Base-by-base conservation (phyloP, 2,113 vertebrate species). In the Dipodomys ordii region DNA sequence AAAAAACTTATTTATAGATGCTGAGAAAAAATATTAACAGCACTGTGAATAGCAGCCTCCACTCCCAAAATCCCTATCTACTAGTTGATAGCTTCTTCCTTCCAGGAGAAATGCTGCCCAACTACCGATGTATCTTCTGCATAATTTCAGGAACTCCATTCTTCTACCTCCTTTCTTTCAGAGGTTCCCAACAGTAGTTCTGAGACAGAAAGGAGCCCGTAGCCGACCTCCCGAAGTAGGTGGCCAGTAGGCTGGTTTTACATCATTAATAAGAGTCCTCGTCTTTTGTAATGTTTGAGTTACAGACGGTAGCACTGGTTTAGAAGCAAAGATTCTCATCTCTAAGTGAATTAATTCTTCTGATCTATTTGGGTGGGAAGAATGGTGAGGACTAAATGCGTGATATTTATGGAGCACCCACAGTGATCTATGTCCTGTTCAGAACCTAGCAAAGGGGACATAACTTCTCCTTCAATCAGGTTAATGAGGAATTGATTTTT, bases 401-500 rank as follows among this genome's bases (percentile, higher is more conserved):
- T 96, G 65, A 90, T 94, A 94, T 96, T 96, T 95, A 95, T 95
- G 25, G 74, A 95, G 87, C 88, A 88, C 73, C 89, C 76, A 23
- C 60, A 79, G 13, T 94, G 87, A 94, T 96, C 96, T 96, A 94
- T 91, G 89, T 91, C 84, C 87, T 90, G 35, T 71, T 94, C 87
- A 90, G 81, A 96, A 91, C 83, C 78, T 3, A 90, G 87, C 60
- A 92, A 81, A 94, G 74, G 84, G 91, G 81, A 87, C 64, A 91
- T 93, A 88, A 97, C 93, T 96, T 94, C 88, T 95, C 90, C 83
- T 96, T 95, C 95, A 97, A 97, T 97, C 95, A 93, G 80, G 87
- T 95, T 95, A 97, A 96, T 93, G 94, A 96, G 93, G 87, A 93
- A 96, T 95, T 90, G 84, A 96, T 97, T 96, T 95, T 96, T 93